Conservation (phyloP, 2,888 invertebrate species). For the Acrobasis consociella region DNA sequence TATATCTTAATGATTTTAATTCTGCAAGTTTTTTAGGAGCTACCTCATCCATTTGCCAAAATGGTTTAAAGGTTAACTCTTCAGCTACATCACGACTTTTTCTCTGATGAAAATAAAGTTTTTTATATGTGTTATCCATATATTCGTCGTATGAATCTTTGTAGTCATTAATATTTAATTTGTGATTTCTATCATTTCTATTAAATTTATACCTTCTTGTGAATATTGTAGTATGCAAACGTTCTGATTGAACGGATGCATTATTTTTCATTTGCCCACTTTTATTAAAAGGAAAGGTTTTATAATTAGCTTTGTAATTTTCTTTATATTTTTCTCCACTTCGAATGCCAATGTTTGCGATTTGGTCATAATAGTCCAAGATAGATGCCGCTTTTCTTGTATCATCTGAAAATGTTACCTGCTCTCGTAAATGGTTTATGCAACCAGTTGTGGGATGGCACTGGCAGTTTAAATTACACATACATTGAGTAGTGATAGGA, state of each 20-base stretch:
- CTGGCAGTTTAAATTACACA: slow-evolving; percentile 38
- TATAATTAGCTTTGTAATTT: slow-evolving; percentile 19
- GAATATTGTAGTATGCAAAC: background rate
- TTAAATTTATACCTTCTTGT: slow-evolving; percentile 33
- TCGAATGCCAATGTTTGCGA: slow-evolving; percentile 48
- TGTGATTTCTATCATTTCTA: slow-evolving; percentile 45
- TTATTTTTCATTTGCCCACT: background rate
- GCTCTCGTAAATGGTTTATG: slow-evolving; percentile 35
- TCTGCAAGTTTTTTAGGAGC: slow-evolving; percentile 43
- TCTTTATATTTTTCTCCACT: slow-evolving; percentile 41
- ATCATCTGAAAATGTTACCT: slow-evolving; percentile 36
- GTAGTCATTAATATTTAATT: slow-evolving; percentile 26
- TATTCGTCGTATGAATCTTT: slow-evolving; percentile 36
- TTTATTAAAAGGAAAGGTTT: background rate
- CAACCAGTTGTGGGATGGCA: slow-evolving; percentile 28
- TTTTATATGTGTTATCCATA: slow-evolving; percentile 44
- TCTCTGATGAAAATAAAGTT: slow-evolving; percentile 53
- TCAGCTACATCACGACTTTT: slow-evolving; percentile 51
- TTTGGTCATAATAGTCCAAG: slow-evolving; percentile 50
- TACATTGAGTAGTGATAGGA: slow-evolving; percentile 31
- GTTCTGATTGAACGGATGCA: background rate
- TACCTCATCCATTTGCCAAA: slow-evolving; percentile 64
- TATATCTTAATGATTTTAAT: slow-evolving; percentile 60
- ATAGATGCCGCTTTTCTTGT: slow-evolving; percentile 36
- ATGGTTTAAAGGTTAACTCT: slow-evolving; percentile 51